Evolutionary conservation across 2,797 vertebrate genomes (phyloP).

Genomic region (Anomalospiza imberbis): DNA sequence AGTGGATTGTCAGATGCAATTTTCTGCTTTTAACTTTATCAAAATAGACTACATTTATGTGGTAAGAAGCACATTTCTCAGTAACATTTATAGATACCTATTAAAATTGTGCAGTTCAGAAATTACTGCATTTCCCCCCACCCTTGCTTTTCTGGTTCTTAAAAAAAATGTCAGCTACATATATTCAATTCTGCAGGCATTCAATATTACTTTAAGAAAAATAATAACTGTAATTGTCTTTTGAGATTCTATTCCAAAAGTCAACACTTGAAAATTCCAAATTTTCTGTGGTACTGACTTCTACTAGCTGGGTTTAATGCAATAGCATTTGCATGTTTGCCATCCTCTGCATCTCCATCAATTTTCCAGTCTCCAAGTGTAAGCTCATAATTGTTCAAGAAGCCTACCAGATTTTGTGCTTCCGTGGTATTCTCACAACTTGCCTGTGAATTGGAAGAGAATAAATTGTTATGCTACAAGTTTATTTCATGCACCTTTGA

Average conservation of each 20-base stretch:
- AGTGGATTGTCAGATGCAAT: neutral
- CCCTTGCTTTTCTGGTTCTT: neutral
- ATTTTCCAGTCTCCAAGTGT: neutral
- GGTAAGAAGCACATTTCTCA: neutral
- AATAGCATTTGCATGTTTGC: neutral
- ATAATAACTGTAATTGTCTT: neutral
- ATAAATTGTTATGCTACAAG: slow-evolving; percentile 14
- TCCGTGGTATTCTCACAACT: neutral
- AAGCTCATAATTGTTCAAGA: neutral
- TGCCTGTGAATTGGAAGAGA: slow-evolving; percentile 4
- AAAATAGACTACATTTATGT: neutral
- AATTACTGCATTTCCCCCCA: neutral
- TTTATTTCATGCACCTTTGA: slow-evolving; percentile 56
- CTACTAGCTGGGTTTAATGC: neutral
- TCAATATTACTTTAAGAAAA: neutral
- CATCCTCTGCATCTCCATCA: neutral
- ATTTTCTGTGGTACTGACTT: neutral
- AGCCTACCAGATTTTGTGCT: neutral
- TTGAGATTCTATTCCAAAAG: neutral
- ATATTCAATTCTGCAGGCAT: neutral
- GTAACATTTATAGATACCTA: neutral
- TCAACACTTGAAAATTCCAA: neutral
- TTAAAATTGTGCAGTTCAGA: neutral
- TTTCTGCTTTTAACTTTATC: neutral
- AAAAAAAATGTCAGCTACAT: neutral